A percentile compares a stretch with the other conserved stretches of the same genome.
Conservation (phyloP, 2,113 vertebrate genomes). For the Hassar affinis region DNA sequence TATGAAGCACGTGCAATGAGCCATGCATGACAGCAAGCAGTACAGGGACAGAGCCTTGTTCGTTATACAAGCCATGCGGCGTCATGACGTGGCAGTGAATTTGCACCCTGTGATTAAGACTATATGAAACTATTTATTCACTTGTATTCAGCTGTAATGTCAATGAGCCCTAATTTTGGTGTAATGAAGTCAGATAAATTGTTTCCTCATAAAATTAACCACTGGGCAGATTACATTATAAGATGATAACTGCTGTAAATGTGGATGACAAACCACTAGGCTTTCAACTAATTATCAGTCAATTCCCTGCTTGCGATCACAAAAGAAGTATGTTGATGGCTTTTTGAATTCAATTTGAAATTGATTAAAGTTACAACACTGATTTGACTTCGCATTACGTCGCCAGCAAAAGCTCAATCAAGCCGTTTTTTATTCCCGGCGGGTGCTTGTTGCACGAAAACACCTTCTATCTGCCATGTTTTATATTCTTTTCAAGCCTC, state of each 20-base stretch:
- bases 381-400: conserved; percentile 19
- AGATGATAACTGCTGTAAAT: conserved; percentile 30
- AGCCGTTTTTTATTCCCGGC: conserved; percentile 14
- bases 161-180: background rate
- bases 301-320: conserved; percentile 24
- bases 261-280: conserved; percentile 30
- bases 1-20: conserved; percentile 37
- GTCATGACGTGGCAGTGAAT: background rate
- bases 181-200: conserved; percentile 24
- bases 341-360: conserved; percentile 39
- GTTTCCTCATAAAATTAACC: conserved; percentile 34
- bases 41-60: conserved; percentile 19
- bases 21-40: conserved; percentile 47
- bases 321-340: conserved; percentile 18
- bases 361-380: conserved; percentile 37
- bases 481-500: background rate
- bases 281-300: conserved; percentile 43
- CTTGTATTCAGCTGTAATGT: background rate
- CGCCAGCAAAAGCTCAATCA: background rate
- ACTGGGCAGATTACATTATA: conserved; percentile 26
- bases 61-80: conserved; percentile 14
- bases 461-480: background rate
- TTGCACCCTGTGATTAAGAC: conserved; percentile 10
- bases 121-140: conserved; percentile 33
- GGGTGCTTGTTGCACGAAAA: conserved; percentile 18